Evolutionary conservation across 2,888 invertebrate species (phyloP).

Genomic region (Eilema sororculum): DNA sequence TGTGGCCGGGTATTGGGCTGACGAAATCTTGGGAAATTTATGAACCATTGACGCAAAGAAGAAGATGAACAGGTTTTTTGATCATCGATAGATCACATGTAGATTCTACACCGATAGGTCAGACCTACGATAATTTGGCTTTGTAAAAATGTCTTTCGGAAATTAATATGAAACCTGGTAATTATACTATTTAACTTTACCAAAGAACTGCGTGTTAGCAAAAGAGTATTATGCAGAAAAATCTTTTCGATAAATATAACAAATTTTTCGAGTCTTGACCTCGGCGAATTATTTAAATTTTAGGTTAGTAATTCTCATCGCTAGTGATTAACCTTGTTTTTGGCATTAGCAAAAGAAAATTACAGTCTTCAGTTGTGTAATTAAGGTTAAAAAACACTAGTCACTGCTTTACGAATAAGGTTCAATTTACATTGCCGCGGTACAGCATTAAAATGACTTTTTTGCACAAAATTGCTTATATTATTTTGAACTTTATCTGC

Average conservation of each 20-base stretch:
- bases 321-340: neutral
- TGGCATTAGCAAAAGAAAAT: neutral
- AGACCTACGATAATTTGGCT: too few relatives aligned
- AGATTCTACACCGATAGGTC: too few relatives aligned
- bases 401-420: neutral
- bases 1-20: too few relatives aligned
- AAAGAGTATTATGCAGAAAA: neutral
- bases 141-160: too few relatives aligned
- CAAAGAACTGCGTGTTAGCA: too few relatives aligned
- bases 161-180: too few relatives aligned
- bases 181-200: too few relatives aligned
- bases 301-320: neutral
- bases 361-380: neutral
- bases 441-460: neutral
- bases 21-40: too few relatives aligned
- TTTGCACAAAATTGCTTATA: neutral
- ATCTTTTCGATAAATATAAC: neutral
- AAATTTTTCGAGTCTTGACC: neutral
- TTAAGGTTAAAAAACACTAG: constrained; percentile 3
- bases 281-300: neutral
- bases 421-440: neutral
- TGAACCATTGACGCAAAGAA: too few relatives aligned
- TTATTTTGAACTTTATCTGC: neutral
- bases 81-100: too few relatives aligned
- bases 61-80: too few relatives aligned